Evolutionary conservation across 1,140 invertebrate genomes (phyloP).

Genomic region (Octopus bimaculoides): DNA sequence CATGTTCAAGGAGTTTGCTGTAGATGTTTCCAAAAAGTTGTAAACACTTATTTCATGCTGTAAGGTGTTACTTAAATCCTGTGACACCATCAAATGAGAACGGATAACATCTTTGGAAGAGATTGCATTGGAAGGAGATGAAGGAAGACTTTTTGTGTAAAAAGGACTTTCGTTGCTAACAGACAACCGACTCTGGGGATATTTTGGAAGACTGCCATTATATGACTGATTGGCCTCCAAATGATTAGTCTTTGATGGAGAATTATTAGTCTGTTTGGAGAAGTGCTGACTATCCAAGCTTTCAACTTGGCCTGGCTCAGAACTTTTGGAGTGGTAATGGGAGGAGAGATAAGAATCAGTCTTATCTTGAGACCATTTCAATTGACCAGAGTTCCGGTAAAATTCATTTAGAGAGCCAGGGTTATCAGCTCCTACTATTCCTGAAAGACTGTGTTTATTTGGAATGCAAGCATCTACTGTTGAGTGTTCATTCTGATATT

Average conservation of each 20-base stretch:
- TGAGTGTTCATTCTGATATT: background rate
- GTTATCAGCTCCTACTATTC: background rate
- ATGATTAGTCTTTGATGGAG: background rate
- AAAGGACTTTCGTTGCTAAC: background rate
- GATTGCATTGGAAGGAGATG: slow-evolving; percentile 3
- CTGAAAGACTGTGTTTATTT: slow-evolving; percentile 9
- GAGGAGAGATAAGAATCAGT: background rate
- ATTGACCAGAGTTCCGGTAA: background rate
- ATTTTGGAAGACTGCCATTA: background rate
- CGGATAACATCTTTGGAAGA: slow-evolving; percentile 8
- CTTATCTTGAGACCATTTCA: background rate
- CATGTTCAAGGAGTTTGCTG: slow-evolving; percentile 19
- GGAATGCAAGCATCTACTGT: background rate
- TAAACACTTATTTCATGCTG: slow-evolving; percentile 51
- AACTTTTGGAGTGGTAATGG: too few relatives aligned
- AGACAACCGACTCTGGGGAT: background rate
- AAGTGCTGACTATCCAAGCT: background rate
- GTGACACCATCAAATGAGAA: slow-evolving; percentile 32
- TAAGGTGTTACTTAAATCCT: slow-evolving; percentile 55
- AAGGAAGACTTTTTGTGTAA: slow-evolving; percentile 8
- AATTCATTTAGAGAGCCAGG: background rate
- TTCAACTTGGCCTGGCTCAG: background rate
- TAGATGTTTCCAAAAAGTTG: slow-evolving; percentile 34
- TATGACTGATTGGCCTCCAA: too few relatives aligned
- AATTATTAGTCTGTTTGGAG: background rate